Evolutionary conservation across 1,140 invertebrate genomes (phyloP).

Genomic region (Leptinotarsa texana): DNA sequence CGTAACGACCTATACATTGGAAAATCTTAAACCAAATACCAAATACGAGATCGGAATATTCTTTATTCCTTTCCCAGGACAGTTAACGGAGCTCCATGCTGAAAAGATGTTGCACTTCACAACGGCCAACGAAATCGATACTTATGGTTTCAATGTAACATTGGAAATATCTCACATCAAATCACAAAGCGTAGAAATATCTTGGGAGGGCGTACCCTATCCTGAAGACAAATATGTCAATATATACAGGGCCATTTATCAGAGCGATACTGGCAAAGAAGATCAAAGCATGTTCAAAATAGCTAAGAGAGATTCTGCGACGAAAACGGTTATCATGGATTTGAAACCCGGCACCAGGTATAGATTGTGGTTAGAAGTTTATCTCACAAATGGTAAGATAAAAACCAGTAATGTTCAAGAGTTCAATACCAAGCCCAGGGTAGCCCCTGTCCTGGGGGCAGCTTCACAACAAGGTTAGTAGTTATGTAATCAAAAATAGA

Average conservation of each 20-base stretch:
- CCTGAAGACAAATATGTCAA: constrained; percentile 90
- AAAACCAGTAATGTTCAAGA: constrained; percentile 88
- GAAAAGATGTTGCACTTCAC: constrained; percentile 69
- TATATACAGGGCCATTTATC: constrained; percentile 84
- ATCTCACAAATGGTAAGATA: constrained; percentile 84
- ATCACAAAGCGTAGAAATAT: constrained; percentile 73
- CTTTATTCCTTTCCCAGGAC: constrained; percentile 75
- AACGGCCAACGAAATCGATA: constrained; percentile 59
- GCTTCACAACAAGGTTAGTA: constrained; percentile 58
- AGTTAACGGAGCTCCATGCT: constrained; percentile 72
- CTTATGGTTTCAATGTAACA: constrained; percentile 77
- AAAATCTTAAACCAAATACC: constrained; percentile 71
- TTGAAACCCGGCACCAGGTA: constrained; percentile 82
- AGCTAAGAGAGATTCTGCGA: constrained; percentile 76
- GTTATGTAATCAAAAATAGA: background rate
- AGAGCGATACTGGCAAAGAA: constrained; percentile 73
- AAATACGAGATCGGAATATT: constrained; percentile 77
- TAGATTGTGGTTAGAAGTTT: constrained; percentile 83
- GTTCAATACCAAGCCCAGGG: constrained; percentile 78
- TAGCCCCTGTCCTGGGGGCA: constrained; percentile 62
- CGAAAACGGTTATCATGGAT: constrained; percentile 69
- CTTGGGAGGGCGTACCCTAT: constrained; percentile 81
- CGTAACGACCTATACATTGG: constrained; percentile 71
- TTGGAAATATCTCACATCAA: constrained; percentile 76
- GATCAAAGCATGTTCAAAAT: constrained; percentile 83